phyloP scores from a whole-genome alignment of 1,140 invertebrate genomes.

The Cydia fagiglandana region DNA sequence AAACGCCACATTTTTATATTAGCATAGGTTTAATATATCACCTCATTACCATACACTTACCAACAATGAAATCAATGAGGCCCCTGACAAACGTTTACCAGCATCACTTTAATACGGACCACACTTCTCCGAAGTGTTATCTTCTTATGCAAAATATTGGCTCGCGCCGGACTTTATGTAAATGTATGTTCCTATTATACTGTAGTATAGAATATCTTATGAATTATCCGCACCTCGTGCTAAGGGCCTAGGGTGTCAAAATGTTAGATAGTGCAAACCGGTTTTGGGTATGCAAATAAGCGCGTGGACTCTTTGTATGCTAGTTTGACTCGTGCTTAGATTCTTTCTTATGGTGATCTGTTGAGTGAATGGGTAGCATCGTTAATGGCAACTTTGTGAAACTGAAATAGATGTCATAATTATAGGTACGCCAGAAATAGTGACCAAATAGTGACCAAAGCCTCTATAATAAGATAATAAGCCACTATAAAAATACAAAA shows the following conservation, averaged over 20 bases:
- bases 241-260: constrained; percentile 50
- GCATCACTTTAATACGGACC: constrained; percentile 46
- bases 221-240: constrained; percentile 56
- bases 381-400: background rate
- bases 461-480: no score
- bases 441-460: no score
- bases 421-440: no score
- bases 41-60: constrained; percentile 28
- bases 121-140: constrained; percentile 65
- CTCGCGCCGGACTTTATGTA: constrained; percentile 75
- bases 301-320: constrained; percentile 76
- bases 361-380: constrained; percentile 24
- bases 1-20: constrained; percentile 1
- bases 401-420: no score
- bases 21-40: constrained; percentile 31
- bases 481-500: no score
- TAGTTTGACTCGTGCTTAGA: constrained; percentile 55
- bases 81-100: constrained; percentile 39
- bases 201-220: constrained; percentile 54
- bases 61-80: constrained; percentile 41
- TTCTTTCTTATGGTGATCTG: constrained; percentile 51
- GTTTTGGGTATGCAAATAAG: constrained; percentile 66
- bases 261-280: constrained; percentile 56
- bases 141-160: constrained; percentile 76
- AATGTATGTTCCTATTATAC: constrained; percentile 62